Percentiles rank a stretch among this genome's conserved stretches.
phyloP scores from a whole-genome alignment of 2,797 vertebrate genomes.

The Notolepis coatsorum region DNA sequence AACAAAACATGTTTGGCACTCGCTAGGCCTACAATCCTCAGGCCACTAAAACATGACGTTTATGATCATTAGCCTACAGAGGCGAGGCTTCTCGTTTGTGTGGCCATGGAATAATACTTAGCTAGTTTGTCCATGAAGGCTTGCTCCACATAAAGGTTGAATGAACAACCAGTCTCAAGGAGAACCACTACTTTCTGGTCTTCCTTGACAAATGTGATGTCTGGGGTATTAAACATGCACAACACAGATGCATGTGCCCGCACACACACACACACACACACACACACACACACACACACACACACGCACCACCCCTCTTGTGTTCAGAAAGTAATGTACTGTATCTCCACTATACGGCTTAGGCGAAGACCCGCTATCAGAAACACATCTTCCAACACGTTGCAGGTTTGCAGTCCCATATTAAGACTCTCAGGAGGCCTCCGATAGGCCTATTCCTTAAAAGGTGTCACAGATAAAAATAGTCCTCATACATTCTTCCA shows the following conservation, averaged over 20 bases:
- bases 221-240: no score
- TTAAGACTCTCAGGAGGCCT: constrained; percentile 42
- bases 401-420: constrained; percentile 45
- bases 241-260: constrained; percentile 8
- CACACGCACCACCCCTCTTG: constrained; percentile 20
- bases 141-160: no score
- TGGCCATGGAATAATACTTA: no score
- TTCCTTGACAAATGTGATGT: constrained; percentile 15
- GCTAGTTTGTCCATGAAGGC: no score
- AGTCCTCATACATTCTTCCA: constrained; percentile 60
- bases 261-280: constrained; percentile 6
- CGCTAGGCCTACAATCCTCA: no score
- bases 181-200: no score
- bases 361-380: constrained; percentile 65
- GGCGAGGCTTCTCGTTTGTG: no score
- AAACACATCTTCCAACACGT: constrained; percentile 57
- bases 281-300: constrained; percentile 15
- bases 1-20: no score
- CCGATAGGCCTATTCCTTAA: constrained; percentile 47
- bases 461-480: constrained; percentile 58
- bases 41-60: no score
- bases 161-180: background rate
- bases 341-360: constrained; percentile 56
- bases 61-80: no score
- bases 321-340: constrained; percentile 48